Conservation (phyloP, 2,888 invertebrate species). For the Drosophila prostipennis region DNA sequence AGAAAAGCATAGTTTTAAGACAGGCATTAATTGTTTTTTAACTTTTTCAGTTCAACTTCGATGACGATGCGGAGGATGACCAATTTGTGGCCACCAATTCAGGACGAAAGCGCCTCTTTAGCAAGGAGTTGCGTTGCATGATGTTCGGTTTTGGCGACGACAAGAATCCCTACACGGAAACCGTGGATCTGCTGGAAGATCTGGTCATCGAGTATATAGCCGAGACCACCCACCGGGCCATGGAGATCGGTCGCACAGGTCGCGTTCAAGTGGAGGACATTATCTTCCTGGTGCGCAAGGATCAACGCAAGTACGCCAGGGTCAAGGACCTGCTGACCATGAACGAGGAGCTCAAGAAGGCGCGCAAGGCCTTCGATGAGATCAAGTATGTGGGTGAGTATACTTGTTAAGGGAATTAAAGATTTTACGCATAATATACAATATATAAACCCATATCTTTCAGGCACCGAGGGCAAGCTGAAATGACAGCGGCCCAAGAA, state of each 20-base stretch:
- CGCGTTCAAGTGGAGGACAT: slow-evolving; percentile 99
- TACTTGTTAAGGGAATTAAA: neutral
- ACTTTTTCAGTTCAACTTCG: slow-evolving; percentile 61
- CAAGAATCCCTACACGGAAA: slow-evolving; percentile 99
- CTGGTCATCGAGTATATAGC: slow-evolving; percentile 98
- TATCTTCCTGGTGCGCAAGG: slow-evolving; percentile 97
- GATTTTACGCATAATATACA: neutral
- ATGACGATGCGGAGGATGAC: slow-evolving; percentile 88
- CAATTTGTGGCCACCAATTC: slow-evolving; percentile 88
- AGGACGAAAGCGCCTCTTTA: slow-evolving; percentile 93
- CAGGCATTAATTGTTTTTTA: too few species aligned
- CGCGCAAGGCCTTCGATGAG: slow-evolving; percentile 99
- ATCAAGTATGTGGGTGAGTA: slow-evolving; percentile 95
- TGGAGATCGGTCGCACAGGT: slow-evolving; percentile 98
- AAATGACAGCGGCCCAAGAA: slow-evolving; percentile 78
- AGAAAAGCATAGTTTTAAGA: neutral
- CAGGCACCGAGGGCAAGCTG: slow-evolving; percentile 82
- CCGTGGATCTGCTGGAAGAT: slow-evolving; percentile 98
- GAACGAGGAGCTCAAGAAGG: slow-evolving; percentile 99
- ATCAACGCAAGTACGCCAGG: slow-evolving; percentile 97
- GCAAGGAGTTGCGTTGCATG: slow-evolving; percentile 97
- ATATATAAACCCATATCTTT: neutral
- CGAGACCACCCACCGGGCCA: slow-evolving; percentile 96
- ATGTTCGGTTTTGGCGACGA: slow-evolving; percentile 99
- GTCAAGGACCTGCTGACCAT: slow-evolving; percentile 98